Conservation (phyloP, 53 echinoderm and acorn worm species). For the Temnopleurus reevesii region DNA sequence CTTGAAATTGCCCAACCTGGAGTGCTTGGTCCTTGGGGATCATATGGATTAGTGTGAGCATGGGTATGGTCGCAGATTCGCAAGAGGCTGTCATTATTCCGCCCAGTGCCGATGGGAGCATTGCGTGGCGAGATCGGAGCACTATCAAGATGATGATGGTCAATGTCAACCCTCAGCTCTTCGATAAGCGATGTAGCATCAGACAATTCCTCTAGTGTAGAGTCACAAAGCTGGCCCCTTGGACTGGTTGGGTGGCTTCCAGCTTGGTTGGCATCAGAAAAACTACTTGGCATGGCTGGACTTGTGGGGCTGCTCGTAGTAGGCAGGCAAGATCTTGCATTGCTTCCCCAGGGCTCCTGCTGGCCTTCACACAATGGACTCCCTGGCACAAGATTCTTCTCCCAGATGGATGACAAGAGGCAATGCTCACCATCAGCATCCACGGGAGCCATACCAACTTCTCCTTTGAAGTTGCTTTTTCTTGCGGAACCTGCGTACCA, state of each 20-base stretch:
- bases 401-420: conserved; percentile 61
- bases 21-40: conserved; percentile 25
- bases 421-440: conserved; percentile 1
- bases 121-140: conserved; percentile 66
- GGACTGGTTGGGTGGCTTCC: conserved; percentile 27
- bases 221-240: neutral
- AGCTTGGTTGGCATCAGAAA: neutral
- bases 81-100: conserved; percentile 77
- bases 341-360: conserved; percentile 54
- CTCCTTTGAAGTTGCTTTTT: conserved; percentile 14
- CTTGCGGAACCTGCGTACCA: conserved; percentile 63
- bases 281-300: neutral
- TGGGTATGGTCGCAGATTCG: conserved; percentile 90
- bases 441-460: conserved; percentile 42
- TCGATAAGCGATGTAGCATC: conserved; percentile 63
- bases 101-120: conserved; percentile 74
- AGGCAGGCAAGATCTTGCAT: conserved; percentile 67
- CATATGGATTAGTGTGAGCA: conserved; percentile 68
- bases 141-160: conserved; percentile 58
- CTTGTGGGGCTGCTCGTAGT: conserved; percentile 5
- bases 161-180: conserved; percentile 66
- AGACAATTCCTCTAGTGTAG: conserved; percentile 61
- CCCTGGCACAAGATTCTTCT: conserved; percentile 81
- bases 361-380: conserved; percentile 62
- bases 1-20: conserved; percentile 25